Conservation (phyloP, 1,140 invertebrate species). For the Neotoxoptera formosana region DNA sequence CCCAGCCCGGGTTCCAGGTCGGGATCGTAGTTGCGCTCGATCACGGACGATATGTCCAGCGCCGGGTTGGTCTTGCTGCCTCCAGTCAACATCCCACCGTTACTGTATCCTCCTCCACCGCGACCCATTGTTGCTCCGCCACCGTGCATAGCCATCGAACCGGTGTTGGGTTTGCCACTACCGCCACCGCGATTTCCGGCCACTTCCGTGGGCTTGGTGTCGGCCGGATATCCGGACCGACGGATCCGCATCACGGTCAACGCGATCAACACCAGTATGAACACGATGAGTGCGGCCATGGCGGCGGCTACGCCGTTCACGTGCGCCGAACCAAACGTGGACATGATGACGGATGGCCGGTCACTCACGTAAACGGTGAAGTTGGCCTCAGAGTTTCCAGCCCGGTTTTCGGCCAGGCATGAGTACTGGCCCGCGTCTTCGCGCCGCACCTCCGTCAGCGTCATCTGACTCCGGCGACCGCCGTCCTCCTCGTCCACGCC, state of each 20-base stretch:
- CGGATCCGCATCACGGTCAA: conserved; percentile 68
- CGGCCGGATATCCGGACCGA: conserved; percentile 20
- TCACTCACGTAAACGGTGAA: conserved; percentile 85
- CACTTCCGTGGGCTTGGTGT: background rate
- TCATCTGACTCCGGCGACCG: conserved; percentile 76
- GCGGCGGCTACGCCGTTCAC: conserved; percentile 86
- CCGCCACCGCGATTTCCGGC: background rate
- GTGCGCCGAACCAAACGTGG: conserved; percentile 78
- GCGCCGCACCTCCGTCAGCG: conserved; percentile 86
- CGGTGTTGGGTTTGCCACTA: background rate
- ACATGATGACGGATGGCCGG: conserved; percentile 77
- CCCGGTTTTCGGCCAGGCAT: conserved; percentile 88
- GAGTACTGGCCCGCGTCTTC: conserved; percentile 89
- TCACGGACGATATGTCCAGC: conserved; percentile 49
- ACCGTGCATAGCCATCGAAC: background rate
- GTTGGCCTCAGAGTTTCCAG: conserved; percentile 87
- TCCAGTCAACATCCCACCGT: background rate
- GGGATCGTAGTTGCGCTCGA: conserved; percentile 46
- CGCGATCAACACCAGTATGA: conserved; percentile 78
- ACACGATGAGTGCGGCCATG: conserved; percentile 79
- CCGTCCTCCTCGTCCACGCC: conserved; percentile 70
- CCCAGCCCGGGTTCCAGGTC: conserved; percentile 14
- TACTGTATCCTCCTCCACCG: background rate
- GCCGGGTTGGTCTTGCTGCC: conserved; percentile 44
- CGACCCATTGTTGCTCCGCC: background rate